Conservation (phyloP, 2,113 vertebrate genomes). For the Pedionomus torquatus region DNA sequence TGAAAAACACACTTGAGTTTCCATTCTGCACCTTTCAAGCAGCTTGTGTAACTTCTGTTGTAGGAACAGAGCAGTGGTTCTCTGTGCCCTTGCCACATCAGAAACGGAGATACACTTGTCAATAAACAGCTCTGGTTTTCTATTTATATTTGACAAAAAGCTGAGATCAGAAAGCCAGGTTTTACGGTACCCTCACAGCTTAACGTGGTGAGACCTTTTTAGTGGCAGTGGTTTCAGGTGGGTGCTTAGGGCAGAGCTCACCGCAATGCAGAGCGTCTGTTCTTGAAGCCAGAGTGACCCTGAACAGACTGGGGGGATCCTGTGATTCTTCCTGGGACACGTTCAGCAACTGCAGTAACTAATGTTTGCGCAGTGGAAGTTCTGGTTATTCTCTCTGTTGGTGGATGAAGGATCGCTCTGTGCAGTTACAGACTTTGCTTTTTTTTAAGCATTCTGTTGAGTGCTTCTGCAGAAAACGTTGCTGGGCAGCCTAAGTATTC, state of each 20-base stretch:
- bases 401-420: not conserved
- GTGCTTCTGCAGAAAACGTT: not conserved
- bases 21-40: not conserved
- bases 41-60: not conserved
- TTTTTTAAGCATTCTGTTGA: not conserved
- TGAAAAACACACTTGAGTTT: not conserved
- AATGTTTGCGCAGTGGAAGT: not conserved
- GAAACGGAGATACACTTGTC: not conserved
- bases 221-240: not conserved
- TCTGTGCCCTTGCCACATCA: not conserved
- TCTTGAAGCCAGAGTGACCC: not conserved
- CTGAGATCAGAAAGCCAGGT: not conserved
- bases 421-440: not conserved
- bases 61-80: not conserved
- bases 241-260: not conserved
- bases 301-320: not conserved
- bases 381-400: not conserved
- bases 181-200: not conserved
- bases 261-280: rapidly evolving
- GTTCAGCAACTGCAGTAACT: not conserved
- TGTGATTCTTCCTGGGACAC: not conserved
- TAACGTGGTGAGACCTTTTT: not conserved
- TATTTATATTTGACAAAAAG: not conserved
- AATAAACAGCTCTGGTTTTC: not conserved
- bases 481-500: not conserved